Conservation (phyloP, 2,888 invertebrate genomes). For the Agriopis marginaria region DNA sequence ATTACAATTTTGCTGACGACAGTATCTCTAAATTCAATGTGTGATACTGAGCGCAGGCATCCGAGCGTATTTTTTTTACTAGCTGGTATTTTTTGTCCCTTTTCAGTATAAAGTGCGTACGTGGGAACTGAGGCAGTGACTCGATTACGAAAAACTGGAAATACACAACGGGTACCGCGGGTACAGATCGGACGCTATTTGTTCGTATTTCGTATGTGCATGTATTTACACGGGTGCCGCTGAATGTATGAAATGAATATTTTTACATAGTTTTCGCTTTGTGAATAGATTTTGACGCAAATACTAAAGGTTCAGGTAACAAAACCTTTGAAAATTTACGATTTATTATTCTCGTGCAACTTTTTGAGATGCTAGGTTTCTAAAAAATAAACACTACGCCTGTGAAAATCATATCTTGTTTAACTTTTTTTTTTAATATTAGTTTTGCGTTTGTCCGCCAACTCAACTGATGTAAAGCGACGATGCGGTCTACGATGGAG, state of each 20-base stretch:
- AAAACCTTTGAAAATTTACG: conserved; percentile 14
- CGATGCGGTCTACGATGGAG: no score
- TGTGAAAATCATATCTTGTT: neutral
- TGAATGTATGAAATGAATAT: conserved; percentile 49
- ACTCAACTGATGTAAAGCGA: no score
- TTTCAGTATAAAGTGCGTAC: conserved; percentile 35
- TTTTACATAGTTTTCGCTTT: conserved; percentile 49
- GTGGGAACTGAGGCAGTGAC: conserved; percentile 33
- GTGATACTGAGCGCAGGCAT: conserved; percentile 32
- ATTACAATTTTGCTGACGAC: neutral
- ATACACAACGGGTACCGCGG: conserved; percentile 4
- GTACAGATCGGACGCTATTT: conserved; percentile 29
- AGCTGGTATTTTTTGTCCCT: conserved; percentile 30
- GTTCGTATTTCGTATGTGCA: conserved; percentile 46
- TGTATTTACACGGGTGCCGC: conserved; percentile 38
- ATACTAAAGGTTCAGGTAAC: conserved; percentile 33
- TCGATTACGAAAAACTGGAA: conserved; percentile 34
- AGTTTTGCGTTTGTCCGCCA: no score
- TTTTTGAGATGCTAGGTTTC: conserved; percentile 1
- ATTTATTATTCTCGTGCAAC: conserved; percentile 1
- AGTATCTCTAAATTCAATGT: conserved; percentile 32
- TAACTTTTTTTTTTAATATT: no score
- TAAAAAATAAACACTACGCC: neutral
- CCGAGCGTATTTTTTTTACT: conserved; percentile 33
- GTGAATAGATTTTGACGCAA: conserved; percentile 39